phyloP scores from a whole-genome alignment of 2,113 vertebrate genomes.

The Tylochromis polylepis region DNA sequence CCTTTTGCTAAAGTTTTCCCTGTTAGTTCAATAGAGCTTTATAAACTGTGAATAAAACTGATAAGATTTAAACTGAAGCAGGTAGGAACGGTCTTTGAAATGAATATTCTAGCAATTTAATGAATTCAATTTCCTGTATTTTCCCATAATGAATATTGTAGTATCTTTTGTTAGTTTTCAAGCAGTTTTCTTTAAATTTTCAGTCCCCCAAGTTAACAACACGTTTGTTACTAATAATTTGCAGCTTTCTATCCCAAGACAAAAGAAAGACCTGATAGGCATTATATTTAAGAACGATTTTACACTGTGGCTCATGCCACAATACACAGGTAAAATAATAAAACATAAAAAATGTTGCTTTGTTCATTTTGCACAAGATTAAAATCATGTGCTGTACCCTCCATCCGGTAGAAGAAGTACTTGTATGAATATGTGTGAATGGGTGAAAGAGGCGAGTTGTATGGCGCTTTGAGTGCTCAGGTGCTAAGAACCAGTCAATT shows the following conservation, averaged over 20 bases:
- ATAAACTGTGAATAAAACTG: neutral
- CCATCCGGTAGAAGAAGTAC: neutral
- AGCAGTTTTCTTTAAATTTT: neutral
- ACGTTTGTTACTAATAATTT: neutral
- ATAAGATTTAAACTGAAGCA: neutral
- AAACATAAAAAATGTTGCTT: neutral
- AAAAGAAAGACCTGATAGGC: neutral
- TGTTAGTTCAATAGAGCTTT: rapidly evolving
- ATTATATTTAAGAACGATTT: neutral
- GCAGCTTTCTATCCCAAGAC: neutral
- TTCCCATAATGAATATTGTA: neutral
- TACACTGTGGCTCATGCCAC: neutral
- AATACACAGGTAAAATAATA: neutral
- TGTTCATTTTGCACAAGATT: neutral
- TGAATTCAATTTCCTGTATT: neutral
- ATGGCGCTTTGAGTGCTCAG: neutral
- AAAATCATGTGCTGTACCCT: rapidly evolving
- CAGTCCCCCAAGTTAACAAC: neutral
- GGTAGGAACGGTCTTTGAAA: neutral
- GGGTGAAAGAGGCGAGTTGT: neutral
- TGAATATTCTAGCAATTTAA: neutral
- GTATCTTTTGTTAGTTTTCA: neutral
- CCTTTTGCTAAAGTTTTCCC: neutral
- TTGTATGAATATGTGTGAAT: neutral
- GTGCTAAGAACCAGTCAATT: neutral